Evolutionary conservation across 2,113 vertebrate genomes (phyloP), one percentile per base, ranked within the genome.

Genomic region (Hemibagrus wyckioides): DNA sequence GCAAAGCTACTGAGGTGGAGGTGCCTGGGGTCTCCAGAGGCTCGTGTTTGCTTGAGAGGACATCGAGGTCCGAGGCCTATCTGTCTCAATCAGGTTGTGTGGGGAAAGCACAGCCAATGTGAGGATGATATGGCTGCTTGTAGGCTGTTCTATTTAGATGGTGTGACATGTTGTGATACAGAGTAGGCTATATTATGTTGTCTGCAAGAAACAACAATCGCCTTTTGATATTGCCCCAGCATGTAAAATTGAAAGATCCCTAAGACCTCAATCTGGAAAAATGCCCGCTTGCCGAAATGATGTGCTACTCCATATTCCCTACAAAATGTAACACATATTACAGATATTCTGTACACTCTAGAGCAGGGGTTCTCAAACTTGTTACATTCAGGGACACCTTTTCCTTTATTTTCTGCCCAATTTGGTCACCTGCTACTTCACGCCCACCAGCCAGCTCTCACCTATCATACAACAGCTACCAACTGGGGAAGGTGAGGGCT

Each of bases 41-140:
- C 67, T 87, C 52, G 50, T 87, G 67, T 52, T 80, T 80, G 54
- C 67, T 87, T 71, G 28, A 63, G 75, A 86, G 88, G 82, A 89
- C 71, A 67, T 61, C 83, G 79, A 86, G 25, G 69, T 50, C 67
- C 30, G 9, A 71, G 87, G 85, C 61, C 63, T 80, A 69, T 56
- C 81, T 36, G 61, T 84, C 83, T 84, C 63, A 59, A 57, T 81
- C 82, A 81, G 63, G 59, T 36, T 86, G 88, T 85, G 69, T 77
- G 83, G 36, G n/a, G 39, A 76, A 61, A 76, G 69, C 69, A 76
- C 59, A n/a, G 69, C 39, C 69, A 30, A 13, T 76, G 15, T 61
- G 39, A 2, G 33, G 17, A 41, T 44, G 69, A 84, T 84, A 84
- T 36, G 48, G 48, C 48, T 54, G 17, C 44, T 15, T 54, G 65